Conservation (phyloP, 2,113 vertebrate genomes). For the Steatornis caripensis region DNA sequence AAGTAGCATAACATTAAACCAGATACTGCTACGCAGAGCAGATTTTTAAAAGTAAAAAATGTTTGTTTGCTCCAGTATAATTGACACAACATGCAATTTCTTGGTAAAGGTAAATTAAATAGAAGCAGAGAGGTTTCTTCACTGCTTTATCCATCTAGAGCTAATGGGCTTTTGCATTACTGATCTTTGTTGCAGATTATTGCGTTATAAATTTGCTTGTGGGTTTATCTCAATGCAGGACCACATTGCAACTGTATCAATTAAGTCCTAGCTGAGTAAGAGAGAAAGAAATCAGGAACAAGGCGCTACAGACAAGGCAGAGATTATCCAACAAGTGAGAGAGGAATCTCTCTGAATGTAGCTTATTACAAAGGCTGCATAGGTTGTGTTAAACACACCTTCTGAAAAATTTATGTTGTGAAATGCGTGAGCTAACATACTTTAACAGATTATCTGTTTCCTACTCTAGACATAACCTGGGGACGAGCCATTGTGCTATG, state of each 20-base stretch:
- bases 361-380: neutral
- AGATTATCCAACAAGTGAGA: neutral
- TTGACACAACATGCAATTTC: neutral
- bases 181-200: neutral
- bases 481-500: rapidly evolving
- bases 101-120: neutral
- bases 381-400: neutral
- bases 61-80: neutral
- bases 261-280: neutral
- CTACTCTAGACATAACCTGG: neutral
- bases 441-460: neutral
- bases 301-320: neutral
- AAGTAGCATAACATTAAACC: neutral
- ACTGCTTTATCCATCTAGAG: neutral
- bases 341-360: neutral
- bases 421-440: neutral
- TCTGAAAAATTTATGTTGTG: neutral
- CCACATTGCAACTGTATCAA: neutral
- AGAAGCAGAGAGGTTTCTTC: neutral
- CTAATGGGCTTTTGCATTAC: neutral
- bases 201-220: neutral
- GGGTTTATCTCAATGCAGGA: neutral
- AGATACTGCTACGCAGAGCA: neutral
- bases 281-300: neutral
- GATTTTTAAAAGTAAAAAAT: neutral